Percentiles rank a stretch among this genome's conserved stretches.
phyloP scores from a whole-genome alignment of 2,888 invertebrate species.

The Amblyjoppa fuscipennis region DNA sequence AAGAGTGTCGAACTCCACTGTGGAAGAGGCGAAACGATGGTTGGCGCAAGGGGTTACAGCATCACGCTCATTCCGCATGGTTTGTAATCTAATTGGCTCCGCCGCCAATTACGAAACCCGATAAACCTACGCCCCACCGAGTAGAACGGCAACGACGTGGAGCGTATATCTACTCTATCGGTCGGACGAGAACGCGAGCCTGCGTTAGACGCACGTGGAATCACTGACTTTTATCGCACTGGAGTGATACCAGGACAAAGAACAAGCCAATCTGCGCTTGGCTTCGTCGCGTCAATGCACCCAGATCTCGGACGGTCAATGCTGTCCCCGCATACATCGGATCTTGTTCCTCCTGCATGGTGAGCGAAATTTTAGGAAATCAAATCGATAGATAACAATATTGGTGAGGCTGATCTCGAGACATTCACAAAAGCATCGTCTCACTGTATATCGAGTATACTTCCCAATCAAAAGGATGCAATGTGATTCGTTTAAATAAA shows the following conservation, averaged over 20 bases:
- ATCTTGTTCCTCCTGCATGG: not conserved
- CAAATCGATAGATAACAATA: not conserved
- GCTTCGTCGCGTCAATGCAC: constrained; percentile 29
- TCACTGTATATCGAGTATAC: too few relatives aligned
- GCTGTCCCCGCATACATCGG: constrained; percentile 19
- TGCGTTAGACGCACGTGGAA: not conserved
- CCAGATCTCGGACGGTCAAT: constrained; percentile 37
- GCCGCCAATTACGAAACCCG: constrained; percentile 68
- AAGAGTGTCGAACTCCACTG: not conserved
- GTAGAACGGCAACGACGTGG: not conserved
- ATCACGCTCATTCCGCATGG: constrained; percentile 58
- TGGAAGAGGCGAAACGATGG: not conserved
- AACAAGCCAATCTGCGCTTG: constrained; percentile 45
- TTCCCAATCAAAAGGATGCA: too few relatives aligned
- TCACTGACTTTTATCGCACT: not conserved
- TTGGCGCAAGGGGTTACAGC: constrained; percentile 2
- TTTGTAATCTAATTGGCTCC: constrained; percentile 68
- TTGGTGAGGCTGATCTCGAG: not conserved
- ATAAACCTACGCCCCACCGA: constrained; percentile 44
- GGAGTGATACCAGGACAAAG: constrained; percentile 18
- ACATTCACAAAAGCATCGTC: too few relatives aligned
- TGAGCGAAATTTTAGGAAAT: not conserved
- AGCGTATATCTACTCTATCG: not conserved
- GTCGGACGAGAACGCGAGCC: not conserved
- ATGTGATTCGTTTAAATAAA: too few relatives aligned